A percentile compares a stretch with the other conserved stretches of the same genome.
Conservation (phyloP, 1,140 invertebrate species). For the Paraescarpia echinospica region DNA sequence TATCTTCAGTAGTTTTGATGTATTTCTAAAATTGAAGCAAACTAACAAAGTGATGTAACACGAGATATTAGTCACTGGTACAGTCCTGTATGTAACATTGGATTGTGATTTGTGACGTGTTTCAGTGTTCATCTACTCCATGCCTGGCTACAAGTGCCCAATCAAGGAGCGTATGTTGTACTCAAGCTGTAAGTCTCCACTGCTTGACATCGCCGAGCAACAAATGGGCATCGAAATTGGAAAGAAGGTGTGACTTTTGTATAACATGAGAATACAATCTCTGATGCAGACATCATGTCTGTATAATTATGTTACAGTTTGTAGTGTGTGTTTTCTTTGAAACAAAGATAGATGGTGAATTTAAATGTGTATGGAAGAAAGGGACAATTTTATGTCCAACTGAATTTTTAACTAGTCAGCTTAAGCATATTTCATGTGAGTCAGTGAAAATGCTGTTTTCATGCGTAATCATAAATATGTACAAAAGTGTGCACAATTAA, state of each 20-base stretch:
- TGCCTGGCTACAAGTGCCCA: conserved; percentile 90
- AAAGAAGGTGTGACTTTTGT: conserved; percentile 73
- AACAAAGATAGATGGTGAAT: not conserved
- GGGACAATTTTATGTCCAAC: not conserved
- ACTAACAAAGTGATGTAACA: too few species aligned
- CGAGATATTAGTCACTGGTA: not conserved
- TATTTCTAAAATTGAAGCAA: too few species aligned
- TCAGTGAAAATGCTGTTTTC: not conserved
- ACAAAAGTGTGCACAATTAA: too few species aligned
- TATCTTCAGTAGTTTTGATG: too few species aligned
- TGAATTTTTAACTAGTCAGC: not conserved
- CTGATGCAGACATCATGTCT: not conserved
- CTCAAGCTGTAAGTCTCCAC: conserved; percentile 90
- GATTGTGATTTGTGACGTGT: conserved; percentile 44
- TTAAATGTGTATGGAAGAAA: not conserved
- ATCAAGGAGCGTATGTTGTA: conserved; percentile 98
- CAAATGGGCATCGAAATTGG: conserved; percentile 70
- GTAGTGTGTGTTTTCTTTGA: not conserved
- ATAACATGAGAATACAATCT: not conserved
- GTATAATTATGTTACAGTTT: conserved; percentile 15
- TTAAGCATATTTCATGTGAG: not conserved
- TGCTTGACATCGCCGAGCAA: conserved; percentile 73
- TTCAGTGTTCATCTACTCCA: conserved; percentile 95
- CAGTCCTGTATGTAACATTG: not conserved
- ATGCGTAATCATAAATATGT: too few species aligned